Evolutionary conservation across 2,888 invertebrate genomes (phyloP).

Genomic region (Platypus cylindrus): DNA sequence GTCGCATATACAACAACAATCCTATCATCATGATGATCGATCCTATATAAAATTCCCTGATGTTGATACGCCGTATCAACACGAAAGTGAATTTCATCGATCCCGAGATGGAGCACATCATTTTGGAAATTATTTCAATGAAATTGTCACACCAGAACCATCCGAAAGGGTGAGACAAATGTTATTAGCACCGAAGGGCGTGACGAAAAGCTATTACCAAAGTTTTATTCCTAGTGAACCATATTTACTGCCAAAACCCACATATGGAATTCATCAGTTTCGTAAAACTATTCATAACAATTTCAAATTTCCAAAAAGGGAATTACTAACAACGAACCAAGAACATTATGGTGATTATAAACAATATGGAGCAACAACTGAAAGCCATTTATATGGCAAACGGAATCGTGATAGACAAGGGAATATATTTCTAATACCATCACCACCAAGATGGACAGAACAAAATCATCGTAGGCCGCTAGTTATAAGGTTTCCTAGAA

Average conservation of each 20-base stretch:
- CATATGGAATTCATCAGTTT: too few species aligned
- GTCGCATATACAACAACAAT: slow-evolving; percentile 2
- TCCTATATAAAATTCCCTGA: slow-evolving; percentile 17
- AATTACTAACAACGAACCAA: slow-evolving; percentile 9
- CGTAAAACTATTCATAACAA: too few species aligned
- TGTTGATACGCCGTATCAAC: slow-evolving; percentile 10
- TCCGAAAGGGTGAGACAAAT: slow-evolving; percentile 7
- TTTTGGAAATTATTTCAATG: slow-evolving; percentile 13
- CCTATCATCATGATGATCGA: slow-evolving; percentile 8
- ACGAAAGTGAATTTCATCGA: slow-evolving; percentile 11
- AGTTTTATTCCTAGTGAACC: slow-evolving; percentile 1
- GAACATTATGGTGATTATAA: slow-evolving; percentile 5
- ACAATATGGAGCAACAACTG: slow-evolving; percentile 6
- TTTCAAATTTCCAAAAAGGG: not conserved
- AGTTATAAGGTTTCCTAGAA: slow-evolving; percentile 28
- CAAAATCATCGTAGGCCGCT: slow-evolving; percentile 25
- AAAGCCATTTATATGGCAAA: slow-evolving; percentile 3
- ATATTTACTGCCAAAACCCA: not conserved
- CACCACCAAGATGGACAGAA: slow-evolving; percentile 23
- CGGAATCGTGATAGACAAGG: slow-evolving; percentile 25
- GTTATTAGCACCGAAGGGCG: slow-evolving; percentile 5
- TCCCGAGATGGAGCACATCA: slow-evolving; percentile 12
- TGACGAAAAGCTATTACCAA: not conserved
- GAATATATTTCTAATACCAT: slow-evolving; percentile 23
- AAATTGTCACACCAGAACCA: slow-evolving; percentile 10